Conservation (phyloP, 2,797 vertebrate species). For the Lepus oiostolus region DNA sequence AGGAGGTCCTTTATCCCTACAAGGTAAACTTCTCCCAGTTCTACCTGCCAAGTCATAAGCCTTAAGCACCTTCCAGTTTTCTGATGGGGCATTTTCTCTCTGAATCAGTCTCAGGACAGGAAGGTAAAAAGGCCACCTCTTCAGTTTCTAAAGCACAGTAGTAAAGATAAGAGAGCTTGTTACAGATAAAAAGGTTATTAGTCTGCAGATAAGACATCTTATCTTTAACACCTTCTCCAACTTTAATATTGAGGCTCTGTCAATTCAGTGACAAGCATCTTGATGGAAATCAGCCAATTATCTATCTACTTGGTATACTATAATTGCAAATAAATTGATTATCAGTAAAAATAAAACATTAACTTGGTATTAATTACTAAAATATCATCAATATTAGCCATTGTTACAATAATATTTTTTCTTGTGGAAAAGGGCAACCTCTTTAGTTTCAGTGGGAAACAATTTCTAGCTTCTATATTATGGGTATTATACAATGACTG, state of each 20-base stretch:
- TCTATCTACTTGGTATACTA: not conserved
- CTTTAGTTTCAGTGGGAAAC: conserved; percentile 37
- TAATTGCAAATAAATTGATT: not conserved
- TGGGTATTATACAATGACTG: not conserved
- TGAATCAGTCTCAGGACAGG: not conserved
- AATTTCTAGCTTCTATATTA: not conserved
- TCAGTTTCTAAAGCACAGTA: conserved; percentile 17
- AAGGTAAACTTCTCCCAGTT: not conserved
- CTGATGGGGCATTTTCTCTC: not conserved
- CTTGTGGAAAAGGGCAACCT: conserved; percentile 36
- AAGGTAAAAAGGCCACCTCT: conserved; percentile 12
- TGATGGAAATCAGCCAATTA: conserved; percentile 53
- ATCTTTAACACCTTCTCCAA: conserved; percentile 63
- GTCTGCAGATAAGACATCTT: conserved; percentile 67
- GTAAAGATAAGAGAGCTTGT: conserved; percentile 64
- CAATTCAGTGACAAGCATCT: conserved; percentile 53
- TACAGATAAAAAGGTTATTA: conserved; percentile 71
- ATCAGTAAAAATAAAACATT: conserved; percentile 30
- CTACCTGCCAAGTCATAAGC: not conserved
- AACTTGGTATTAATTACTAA: conserved; percentile 28
- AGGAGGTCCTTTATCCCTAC: not conserved
- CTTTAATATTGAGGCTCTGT: conserved; percentile 53
- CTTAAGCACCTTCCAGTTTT: not conserved
- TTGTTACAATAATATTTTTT: conserved; percentile 8
- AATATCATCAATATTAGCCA: conserved; percentile 15